Evolutionary conservation across 2,888 invertebrate genomes (phyloP).

Genomic region (Pterostichus madidus): DNA sequence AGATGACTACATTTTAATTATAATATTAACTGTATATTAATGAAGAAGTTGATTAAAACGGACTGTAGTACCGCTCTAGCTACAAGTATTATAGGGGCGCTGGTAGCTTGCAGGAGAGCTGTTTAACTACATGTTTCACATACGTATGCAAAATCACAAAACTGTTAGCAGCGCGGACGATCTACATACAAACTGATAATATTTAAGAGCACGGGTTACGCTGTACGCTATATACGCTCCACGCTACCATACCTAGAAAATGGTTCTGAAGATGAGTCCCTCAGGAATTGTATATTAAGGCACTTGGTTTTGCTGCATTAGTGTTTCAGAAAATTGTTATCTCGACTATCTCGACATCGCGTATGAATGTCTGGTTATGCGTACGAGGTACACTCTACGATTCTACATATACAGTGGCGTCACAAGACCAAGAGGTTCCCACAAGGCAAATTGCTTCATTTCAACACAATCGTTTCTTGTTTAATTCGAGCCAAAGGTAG

Average conservation of each 20-base stretch:
- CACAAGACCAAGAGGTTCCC: neutral
- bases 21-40: conserved; percentile 21
- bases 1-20: conserved; percentile 30
- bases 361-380: conserved; percentile 32
- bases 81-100: neutral
- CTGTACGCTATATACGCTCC: neutral
- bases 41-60: conserved; percentile 27
- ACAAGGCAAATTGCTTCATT: no score
- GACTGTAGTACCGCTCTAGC: neutral
- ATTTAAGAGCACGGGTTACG: conserved; percentile 22
- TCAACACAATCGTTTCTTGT: no score
- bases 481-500: no score
- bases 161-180: conserved; percentile 32
- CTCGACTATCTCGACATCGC: conserved; percentile 49
- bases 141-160: conserved; percentile 37
- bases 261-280: conserved; percentile 45
- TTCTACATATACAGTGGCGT: neutral
- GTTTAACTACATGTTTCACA: conserved; percentile 14
- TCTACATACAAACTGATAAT: conserved; percentile 57
- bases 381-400: neutral
- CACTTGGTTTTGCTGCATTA: conserved; percentile 58
- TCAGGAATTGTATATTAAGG: conserved; percentile 60
- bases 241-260: neutral
- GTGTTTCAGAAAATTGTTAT: conserved; percentile 63
- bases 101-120: neutral